A percentile compares a stretch with the other conserved stretches of the same genome.
Conservation (phyloP, 2,113 vertebrate species). For the Burhinus bistriatus region DNA sequence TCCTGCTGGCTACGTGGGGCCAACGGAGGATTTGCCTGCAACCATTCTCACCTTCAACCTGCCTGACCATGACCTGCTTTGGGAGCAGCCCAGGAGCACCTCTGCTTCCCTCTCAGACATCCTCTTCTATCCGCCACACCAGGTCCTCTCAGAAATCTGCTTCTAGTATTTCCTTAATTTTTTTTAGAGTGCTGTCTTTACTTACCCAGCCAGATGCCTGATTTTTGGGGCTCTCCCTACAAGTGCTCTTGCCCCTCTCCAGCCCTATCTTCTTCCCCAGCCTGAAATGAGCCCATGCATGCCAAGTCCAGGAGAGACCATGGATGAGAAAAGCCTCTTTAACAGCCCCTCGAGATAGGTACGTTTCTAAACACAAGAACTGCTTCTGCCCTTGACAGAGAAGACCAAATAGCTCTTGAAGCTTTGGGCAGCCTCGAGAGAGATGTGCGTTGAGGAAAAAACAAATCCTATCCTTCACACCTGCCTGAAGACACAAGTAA, state of each 20-base stretch:
- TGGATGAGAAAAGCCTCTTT: background rate
- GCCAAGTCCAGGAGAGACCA: background rate
- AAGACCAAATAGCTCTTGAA: background rate
- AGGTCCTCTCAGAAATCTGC: background rate
- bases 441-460: rapidly evolving
- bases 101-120: background rate
- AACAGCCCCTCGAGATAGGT: background rate
- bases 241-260: background rate
- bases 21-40: background rate
- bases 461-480: background rate
- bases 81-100: background rate
- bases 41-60: background rate
- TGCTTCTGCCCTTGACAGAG: background rate
- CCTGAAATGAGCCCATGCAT: rapidly evolving
- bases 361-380: background rate
- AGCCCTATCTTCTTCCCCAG: background rate
- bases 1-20: no score
- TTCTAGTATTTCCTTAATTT: background rate
- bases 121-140: background rate
- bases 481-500: background rate
- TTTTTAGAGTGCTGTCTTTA: background rate
- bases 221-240: background rate
- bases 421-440: background rate
- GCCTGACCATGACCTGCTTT: background rate
- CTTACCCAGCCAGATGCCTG: background rate